These are phyloP conservation scores for Cossypha caffra DNA, from an alignment of 2,797 vertebrate genomes.

Conservation along the genomic window DNA sequence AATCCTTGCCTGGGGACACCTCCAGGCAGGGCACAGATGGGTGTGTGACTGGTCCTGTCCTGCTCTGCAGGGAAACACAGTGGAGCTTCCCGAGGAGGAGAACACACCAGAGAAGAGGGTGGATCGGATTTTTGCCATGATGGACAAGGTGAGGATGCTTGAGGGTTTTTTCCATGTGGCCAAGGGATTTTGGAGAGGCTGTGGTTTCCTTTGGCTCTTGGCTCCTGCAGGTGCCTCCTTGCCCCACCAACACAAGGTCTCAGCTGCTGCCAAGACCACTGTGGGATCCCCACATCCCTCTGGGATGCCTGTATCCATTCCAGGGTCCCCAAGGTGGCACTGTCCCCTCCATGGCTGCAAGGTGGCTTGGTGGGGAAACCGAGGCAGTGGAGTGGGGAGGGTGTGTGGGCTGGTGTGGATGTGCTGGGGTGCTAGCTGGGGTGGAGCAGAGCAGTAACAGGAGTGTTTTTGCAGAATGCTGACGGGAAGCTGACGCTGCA, in stretches of 20 bases:
- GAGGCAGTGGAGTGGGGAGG: accelerated
- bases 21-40: neutral
- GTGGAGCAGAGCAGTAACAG: accelerated
- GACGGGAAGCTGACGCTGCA: conserved; percentile 97
- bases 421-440: neutral
- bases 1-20: accelerated
- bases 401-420: accelerated
- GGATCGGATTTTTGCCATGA: conserved; percentile 98
- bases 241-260: neutral
- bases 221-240: neutral
- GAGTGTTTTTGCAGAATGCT: conserved; percentile 83
- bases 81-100: conserved; percentile 97
- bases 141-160: conserved; percentile 90
- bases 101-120: conserved; percentile 98
- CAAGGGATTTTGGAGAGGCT: neutral
- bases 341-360: neutral
- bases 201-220: neutral
- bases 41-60: neutral
- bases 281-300: neutral
- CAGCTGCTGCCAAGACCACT: accelerated
- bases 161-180: accelerated
- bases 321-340: neutral
- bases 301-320: accelerated
- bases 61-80: conserved; percentile 89
- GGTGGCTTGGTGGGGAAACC: neutral